These are phyloP conservation scores for Micrasema longulum DNA, from an alignment of 1,140 invertebrate genomes.

Conservation along the genomic window DNA sequence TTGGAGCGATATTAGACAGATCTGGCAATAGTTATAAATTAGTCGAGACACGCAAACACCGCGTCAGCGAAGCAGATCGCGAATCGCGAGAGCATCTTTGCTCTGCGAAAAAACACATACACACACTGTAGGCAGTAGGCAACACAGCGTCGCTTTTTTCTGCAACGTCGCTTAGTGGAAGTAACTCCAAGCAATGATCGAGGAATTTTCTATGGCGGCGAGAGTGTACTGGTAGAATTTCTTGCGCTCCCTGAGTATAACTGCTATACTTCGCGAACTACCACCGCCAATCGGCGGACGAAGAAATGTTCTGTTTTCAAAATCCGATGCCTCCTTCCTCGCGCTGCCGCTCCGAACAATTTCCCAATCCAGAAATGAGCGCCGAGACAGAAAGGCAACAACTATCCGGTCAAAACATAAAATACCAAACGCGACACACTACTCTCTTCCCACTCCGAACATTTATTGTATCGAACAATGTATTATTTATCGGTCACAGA, in stretches of 20 bases:
- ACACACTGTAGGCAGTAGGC: neutral
- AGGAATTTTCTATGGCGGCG: conserved; percentile 26
- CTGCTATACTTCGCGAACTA: neutral
- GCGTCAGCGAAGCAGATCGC: conserved; percentile 3
- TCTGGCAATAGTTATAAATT: conserved; percentile 5
- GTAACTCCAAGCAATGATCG: neutral
- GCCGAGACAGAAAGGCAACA: neutral
- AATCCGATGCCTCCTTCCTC: neutral
- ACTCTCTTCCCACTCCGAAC: neutral
- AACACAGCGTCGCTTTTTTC: neutral
- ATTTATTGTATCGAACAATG: neutral
- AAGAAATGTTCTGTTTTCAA: conserved; percentile 13
- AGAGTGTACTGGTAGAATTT: conserved; percentile 34
- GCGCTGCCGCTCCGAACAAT: neutral
- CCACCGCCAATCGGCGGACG: conserved; percentile 9
- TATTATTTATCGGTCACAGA: conserved; percentile 14
- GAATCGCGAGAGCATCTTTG: conserved; percentile 1
- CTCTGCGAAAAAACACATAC: conserved; percentile 12
- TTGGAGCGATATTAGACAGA: conserved; percentile 5
- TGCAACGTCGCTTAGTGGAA: conserved; percentile 19
- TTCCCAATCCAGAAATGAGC: neutral
- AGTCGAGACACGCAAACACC: conserved; percentile 13
- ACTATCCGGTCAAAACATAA: neutral
- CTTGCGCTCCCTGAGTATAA: neutral
- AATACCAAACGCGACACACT: neutral